A percentile compares a stretch with the other conserved stretches of the same genome.
Conservation (phyloP, 2,113 vertebrate species). For the Arizona elegans region DNA sequence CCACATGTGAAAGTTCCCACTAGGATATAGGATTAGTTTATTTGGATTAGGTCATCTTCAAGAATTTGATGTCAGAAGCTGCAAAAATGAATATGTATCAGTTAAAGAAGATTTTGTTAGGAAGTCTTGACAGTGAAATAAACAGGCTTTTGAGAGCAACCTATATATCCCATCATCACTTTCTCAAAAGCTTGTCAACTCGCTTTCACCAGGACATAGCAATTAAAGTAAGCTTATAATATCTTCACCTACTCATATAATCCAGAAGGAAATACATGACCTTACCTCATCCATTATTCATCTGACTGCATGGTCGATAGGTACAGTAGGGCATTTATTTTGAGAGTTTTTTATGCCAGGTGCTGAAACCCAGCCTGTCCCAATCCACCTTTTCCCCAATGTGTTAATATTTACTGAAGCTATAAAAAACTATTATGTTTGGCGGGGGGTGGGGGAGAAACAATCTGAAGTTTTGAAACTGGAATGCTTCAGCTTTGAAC, state of each 20-base stretch:
- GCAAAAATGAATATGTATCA: background rate
- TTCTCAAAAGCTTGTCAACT: background rate
- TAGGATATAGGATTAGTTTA: background rate
- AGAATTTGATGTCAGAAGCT: background rate
- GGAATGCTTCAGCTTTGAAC: background rate
- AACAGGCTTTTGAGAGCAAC: background rate
- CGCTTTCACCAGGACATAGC: background rate
- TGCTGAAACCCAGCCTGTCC: slow-evolving; percentile 7
- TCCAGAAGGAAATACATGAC: slow-evolving; percentile 6
- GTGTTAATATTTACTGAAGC: background rate
- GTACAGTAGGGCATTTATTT: background rate
- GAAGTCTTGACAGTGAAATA: background rate
- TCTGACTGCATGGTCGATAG: background rate
- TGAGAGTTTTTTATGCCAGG: slow-evolving; percentile 14
- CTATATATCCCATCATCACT: background rate
- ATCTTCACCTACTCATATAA: slow-evolving; percentile 25
- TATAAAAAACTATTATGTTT: background rate
- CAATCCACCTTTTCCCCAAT: background rate
- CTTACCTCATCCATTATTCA: slow-evolving; percentile 10
- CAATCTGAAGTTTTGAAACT: background rate
- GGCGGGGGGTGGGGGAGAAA: background rate
- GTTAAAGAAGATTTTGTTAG: background rate
- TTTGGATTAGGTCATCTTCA: background rate
- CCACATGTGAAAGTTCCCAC: too few relatives aligned
- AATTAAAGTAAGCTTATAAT: slow-evolving; percentile 1